Evolutionary conservation across 2,888 invertebrate genomes (phyloP).

Genomic region (Ephialtes manifestator): DNA sequence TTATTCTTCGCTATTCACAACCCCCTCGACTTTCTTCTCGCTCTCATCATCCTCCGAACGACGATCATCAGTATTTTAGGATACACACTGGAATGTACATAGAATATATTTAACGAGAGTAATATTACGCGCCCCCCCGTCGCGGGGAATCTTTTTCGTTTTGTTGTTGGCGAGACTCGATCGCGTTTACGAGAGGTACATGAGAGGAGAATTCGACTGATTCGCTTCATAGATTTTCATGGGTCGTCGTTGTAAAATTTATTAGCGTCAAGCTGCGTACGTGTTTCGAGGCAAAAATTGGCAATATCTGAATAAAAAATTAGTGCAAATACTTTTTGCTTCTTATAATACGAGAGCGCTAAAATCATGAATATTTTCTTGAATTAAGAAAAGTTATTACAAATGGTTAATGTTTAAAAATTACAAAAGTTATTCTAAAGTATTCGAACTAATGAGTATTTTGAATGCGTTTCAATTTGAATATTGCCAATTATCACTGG

Average conservation of each 20-base stretch:
- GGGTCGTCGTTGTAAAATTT: slow-evolving; percentile 5
- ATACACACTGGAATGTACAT: slow-evolving; percentile 77
- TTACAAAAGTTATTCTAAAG: no score
- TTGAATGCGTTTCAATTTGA: no score
- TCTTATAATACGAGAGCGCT: no score
- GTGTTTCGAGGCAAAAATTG: background rate
- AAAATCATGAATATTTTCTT: no score
- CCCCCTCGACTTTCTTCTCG: slow-evolving; percentile 39
- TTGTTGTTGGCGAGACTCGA: slow-evolving; percentile 21
- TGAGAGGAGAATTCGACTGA: slow-evolving; percentile 24
- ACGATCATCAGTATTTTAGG: slow-evolving; percentile 81
- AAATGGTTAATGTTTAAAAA: no score
- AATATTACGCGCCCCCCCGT: slow-evolving; percentile 28
- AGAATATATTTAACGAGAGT: slow-evolving; percentile 68
- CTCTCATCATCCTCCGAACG: slow-evolving; percentile 57
- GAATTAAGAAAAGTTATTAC: no score
- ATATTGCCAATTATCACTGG: no score
- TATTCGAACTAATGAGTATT: no score
- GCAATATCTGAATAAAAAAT: no score
- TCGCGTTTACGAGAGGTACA: slow-evolving; percentile 22
- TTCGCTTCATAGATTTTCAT: slow-evolving; percentile 12
- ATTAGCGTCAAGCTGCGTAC: background rate
- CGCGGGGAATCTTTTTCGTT: slow-evolving; percentile 43
- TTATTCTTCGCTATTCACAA: slow-evolving; percentile 15
- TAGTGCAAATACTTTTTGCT: no score